Evolutionary conservation across 2,888 invertebrate species (phyloP).

Genomic region (Sphinx pinastri): DNA sequence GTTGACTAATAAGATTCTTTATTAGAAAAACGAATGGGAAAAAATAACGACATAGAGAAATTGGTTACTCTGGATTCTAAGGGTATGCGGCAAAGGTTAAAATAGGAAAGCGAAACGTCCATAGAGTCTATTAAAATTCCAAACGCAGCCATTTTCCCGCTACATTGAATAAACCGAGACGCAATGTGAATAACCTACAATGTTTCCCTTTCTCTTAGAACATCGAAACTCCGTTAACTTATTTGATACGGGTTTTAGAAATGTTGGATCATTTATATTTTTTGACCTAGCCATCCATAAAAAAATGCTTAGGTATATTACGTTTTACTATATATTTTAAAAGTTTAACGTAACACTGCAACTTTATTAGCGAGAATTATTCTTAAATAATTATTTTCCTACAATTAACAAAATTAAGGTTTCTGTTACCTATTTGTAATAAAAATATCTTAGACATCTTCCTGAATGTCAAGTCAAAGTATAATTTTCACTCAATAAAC

Average conservation of each 20-base stretch:
- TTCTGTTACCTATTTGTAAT: too few relatives aligned
- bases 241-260: background rate
- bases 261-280: background rate
- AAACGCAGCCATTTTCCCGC: conserved; percentile 53
- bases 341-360: too few relatives aligned
- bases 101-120: conserved; percentile 54
- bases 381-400: too few relatives aligned
- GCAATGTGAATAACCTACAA: conserved; percentile 54
- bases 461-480: too few relatives aligned
- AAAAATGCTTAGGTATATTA: too few relatives aligned
- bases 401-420: too few relatives aligned
- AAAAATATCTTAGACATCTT: too few relatives aligned
- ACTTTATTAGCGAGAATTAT: too few relatives aligned
- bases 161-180: conserved; percentile 64
- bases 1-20: conserved; percentile 1
- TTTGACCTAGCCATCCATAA: background rate
- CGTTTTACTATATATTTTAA: too few relatives aligned
- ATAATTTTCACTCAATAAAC: too few relatives aligned
- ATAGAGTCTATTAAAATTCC: conserved; percentile 56
- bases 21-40: background rate
- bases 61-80: background rate
- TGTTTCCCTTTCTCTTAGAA: conserved; percentile 51
- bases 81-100: conserved; percentile 37
- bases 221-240: conserved; percentile 29
- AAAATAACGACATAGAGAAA: background rate